Base-by-base conservation (phyloP, 2,113 vertebrate genomes). In the Blennius ocellaris region DNA sequence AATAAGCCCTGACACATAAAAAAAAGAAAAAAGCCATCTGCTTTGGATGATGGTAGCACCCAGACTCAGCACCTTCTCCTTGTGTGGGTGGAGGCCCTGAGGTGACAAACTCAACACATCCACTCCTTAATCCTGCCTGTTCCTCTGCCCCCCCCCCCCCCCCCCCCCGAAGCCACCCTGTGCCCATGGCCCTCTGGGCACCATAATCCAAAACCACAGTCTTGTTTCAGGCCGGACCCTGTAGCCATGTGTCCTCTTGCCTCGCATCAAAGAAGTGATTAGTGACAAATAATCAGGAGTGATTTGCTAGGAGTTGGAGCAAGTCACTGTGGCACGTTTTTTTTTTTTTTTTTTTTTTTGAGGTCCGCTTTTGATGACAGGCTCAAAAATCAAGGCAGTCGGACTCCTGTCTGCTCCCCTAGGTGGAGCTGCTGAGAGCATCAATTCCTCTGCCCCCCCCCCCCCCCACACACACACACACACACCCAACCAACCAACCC, bases 71-170 rank as follows among this genome's bases (percentile, higher is more conserved):
- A 48, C 79, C 79, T 76, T 82, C 82, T 82, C 72, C 76, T 57
- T 66, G 69, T 80, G 81, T 86, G 74, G 72, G 78, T 78, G 81
- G 71, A 83, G 76, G 86, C 83, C 90, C 79, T 15, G 80, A 90
- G 87, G 91, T 93, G 91, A 93, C 89, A 90, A 90, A 89, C 88
- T 84, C 68, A 87, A 89, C 88, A 92, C 90, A 82, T 92, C 86
- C 81, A 72, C 74, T 78, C 76, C 81, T 78, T 89, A 91, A 92
- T 88, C 87, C 87, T 81, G 80, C 76, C 71, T 85, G 66, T 83
- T 88, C 74, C 75, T 76, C 56, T 89, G 91, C 92, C 87, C 21
- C 4, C 4, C 21, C 2, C 21, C 21, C 21, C 21, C 21, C 21
- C 21, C 21, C 21, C 21, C 84, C 82, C 65, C 30, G 47, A 75